phyloP scores from a whole-genome alignment of 30 jellyfish, hydroid and myxozoan species.

The Pseudorhiza aurosa region DNA sequence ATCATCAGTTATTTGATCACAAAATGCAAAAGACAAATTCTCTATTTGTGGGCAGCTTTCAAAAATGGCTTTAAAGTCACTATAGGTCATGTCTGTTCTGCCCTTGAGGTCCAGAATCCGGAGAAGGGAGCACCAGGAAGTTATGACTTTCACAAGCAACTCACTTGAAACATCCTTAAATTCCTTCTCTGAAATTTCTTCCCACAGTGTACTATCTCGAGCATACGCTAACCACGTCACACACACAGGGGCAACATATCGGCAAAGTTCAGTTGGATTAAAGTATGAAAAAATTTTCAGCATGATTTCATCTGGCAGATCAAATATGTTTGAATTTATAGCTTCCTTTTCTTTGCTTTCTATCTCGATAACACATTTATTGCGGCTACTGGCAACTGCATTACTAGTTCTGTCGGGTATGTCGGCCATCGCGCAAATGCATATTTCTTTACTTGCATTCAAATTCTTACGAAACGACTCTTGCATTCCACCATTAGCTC shows the following conservation, averaged over 20 bases:
- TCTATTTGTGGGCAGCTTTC: constrained; percentile 63
- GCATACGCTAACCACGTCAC: constrained; percentile 71
- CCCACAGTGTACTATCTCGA: constrained; percentile 80
- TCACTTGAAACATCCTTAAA: constrained; percentile 71
- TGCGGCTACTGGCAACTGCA: neutral
- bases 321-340: neutral
- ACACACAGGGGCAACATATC: constrained; percentile 88
- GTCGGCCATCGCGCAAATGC: constrained; percentile 20
- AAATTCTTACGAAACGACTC: neutral
- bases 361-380: neutral
- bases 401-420: neutral
- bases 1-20: constrained; percentile 66
- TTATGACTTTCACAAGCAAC: constrained; percentile 59
- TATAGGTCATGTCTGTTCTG: constrained; percentile 41
- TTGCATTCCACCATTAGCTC: neutral
- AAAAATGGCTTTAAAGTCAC: constrained; percentile 43
- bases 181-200: constrained; percentile 50
- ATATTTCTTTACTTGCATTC: constrained; percentile 47
- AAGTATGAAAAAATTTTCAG: constrained; percentile 69
- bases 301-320: constrained; percentile 75
- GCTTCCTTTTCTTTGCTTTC: neutral
- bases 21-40: constrained; percentile 77
- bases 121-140: constrained; percentile 78
- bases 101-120: constrained; percentile 57
- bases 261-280: constrained; percentile 76